Conservation (phyloP, 1,140 invertebrate genomes). For the Oncopodura yosiiana region DNA sequence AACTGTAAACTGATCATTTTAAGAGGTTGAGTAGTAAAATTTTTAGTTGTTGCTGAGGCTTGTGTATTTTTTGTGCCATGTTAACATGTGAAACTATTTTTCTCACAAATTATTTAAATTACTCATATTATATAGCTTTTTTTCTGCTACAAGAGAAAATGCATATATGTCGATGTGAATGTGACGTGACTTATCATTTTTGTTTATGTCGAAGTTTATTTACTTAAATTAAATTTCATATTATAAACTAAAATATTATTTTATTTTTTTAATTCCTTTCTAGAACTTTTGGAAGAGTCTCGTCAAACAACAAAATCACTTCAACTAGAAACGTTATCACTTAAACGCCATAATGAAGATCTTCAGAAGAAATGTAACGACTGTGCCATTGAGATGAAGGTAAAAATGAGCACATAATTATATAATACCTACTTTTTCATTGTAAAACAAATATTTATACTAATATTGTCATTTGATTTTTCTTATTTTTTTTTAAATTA, state of each 20-base stretch:
- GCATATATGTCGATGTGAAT: too few relatives aligned
- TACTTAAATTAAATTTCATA: not conserved
- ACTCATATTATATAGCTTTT: slow-evolving; percentile 14
- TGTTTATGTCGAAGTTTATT: not conserved
- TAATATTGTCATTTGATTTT: not conserved
- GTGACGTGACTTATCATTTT: not conserved
- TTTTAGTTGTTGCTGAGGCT: too few relatives aligned
- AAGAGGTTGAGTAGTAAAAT: too few relatives aligned
- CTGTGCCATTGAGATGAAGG: slow-evolving; percentile 18
- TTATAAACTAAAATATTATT: not conserved
- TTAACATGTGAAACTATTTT: not conserved
- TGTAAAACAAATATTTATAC: not conserved
- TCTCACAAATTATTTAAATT: not conserved
- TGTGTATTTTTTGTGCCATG: slow-evolving; percentile 4
- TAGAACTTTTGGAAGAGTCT: slow-evolving; percentile 31
- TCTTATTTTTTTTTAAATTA: not conserved
- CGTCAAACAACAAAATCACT: slow-evolving; percentile 20
- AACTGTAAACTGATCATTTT: slow-evolving; percentile 22
- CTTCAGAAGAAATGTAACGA: slow-evolving; percentile 13
- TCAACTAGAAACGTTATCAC: slow-evolving; percentile 10
- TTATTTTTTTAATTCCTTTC: not conserved
- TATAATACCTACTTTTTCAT: not conserved
- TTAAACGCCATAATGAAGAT: slow-evolving; percentile 17
- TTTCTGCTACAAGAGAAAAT: too few relatives aligned
- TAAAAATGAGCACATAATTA: not conserved